Evolutionary conservation across 2,888 invertebrate genomes (phyloP), one percentile per base, ranked within the genome.

Genomic region (Nebria brevicollis): DNA sequence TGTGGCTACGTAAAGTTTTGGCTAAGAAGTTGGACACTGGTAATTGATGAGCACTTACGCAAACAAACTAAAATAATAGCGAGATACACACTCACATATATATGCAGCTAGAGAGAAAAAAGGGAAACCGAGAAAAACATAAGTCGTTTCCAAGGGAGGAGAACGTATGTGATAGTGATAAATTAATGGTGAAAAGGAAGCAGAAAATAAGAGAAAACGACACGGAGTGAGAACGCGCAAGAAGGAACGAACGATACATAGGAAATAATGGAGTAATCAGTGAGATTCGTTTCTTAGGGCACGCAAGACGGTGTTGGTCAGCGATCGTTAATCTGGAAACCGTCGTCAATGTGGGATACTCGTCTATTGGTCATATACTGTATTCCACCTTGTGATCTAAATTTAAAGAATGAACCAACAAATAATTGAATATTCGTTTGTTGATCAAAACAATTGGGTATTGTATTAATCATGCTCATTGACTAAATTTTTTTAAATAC

Each of bases 261-360:
- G 66, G 74, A 73, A 78, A 78, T 78, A 78, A 78, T 78, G 78
- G 78, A 78, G 78, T 78, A 78, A 78, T 78, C 78, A 78, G 74
- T 78, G 77, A 42, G 77, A 76, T 76, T 76, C 77, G 70, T 72
- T 77, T 54, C 72, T 64, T 72, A 76, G 66, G 54, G 76, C 76
- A 76, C 76, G 66, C 76, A 66, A 76, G 34, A 20, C 76, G 34
- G 64, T 64, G 34, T 76, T 76, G 64, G 76, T 66, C 26, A 15
- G 68, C 68, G 43, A 26, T 77, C 70, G 77, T 77, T 70, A 68
- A 70, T 77, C 77, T 54, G 64, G 75, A 34, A 68, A 7, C 64
- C 64, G 64, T 54, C 75, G 64, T 25, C 75, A 42, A 20, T 26
- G 11, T 73, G 41, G 43, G 4, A 54, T 54, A 6, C 54, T 54